phyloP scores from a whole-genome alignment of 2,113 vertebrate genomes.

The Oryzias javanicus region DNA sequence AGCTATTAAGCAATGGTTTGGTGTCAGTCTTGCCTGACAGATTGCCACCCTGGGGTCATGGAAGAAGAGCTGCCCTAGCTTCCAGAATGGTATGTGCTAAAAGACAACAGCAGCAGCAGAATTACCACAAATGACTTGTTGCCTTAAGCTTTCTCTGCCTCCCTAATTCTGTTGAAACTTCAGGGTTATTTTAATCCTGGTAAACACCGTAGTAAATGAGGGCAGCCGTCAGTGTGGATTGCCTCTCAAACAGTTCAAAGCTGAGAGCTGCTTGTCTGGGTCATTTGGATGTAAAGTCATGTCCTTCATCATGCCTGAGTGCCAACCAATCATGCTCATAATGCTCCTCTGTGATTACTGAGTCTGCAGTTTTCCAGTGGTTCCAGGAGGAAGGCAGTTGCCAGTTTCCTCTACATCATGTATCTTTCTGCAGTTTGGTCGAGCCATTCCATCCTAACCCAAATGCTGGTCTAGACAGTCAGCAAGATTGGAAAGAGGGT shows the following conservation, averaged over 20 bases:
- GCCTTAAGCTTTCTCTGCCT: constrained; percentile 43
- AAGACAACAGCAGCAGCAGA: constrained; percentile 34
- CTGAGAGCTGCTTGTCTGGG: constrained; percentile 60
- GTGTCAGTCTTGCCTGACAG: constrained; percentile 61
- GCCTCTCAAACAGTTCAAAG: constrained; percentile 47
- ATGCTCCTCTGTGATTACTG: constrained; percentile 57
- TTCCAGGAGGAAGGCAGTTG: constrained; percentile 30
- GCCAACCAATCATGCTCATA: constrained; percentile 64
- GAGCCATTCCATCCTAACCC: too few relatives aligned
- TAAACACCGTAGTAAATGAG: constrained; percentile 64
- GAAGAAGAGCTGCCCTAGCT: constrained; percentile 45
- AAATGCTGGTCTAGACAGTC: too few relatives aligned
- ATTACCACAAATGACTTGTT: constrained; percentile 48
- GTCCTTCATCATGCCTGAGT: constrained; percentile 59
- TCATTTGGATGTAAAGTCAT: constrained; percentile 65
- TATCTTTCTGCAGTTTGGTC: background rate
- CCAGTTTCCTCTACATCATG: constrained; percentile 55
- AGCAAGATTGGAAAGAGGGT: too few relatives aligned
- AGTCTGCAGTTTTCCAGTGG: constrained; percentile 42
- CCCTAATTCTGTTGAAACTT: constrained; percentile 53
- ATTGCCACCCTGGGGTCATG: constrained; percentile 55
- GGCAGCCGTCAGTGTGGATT: constrained; percentile 62
- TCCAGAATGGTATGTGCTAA: constrained; percentile 35
- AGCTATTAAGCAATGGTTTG: constrained; percentile 68
- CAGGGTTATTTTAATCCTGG: constrained; percentile 58